Base-by-base conservation (phyloP, 2,797 vertebrate species). In the Apogon talboti region DNA sequence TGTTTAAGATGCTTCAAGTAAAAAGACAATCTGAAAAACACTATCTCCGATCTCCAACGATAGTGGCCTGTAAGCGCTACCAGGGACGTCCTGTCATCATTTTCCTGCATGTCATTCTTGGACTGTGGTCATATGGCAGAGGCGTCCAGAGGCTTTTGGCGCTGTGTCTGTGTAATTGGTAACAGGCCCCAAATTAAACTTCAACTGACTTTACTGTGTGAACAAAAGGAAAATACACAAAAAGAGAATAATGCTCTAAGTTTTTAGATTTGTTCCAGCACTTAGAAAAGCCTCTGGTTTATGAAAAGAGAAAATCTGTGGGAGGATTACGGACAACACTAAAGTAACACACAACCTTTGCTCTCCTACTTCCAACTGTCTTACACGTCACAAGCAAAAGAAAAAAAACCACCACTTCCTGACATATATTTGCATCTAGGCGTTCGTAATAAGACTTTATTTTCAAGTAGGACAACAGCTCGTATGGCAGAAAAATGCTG, bases 81-180 rank as follows among this genome's bases (percentile, higher is more conserved):
- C 21, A 52, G 18, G 44, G 55, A 71, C 15, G 40, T 58, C 56
- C 58, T 60, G 53, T 51, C 51, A 44, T 54, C 37, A 11, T 65
- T 45, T 72, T 45, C 49, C 63, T 74, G 69, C 48, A 44, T 53
- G 62, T 47, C 73, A 78, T 71, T 67, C 48, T 45, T 51, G 56
- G 53, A 62, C 55, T 62, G 59, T n/a, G 67, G 65, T 69, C 72
- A 64, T 41, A 74, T 66, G 54, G 60, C 21, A 37, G 40, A 61
- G 61, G 71, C n/a, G 11, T 59, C 67, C 48, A 76, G 66, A 79
- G 52, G 55, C 33, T 57, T 81, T 64, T 82, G 83, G 82, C 74
- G 70, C 47, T 3, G 15, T 24, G 49, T 78, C 55, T 40, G 38
- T 21, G 51, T 84, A 84, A 88, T 79, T 71, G 72, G 41, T 74